Evolutionary conservation across 2,113 vertebrate species (phyloP), one percentile per base, ranked within the genome.

Genomic region (Lagopus leucura): DNA sequence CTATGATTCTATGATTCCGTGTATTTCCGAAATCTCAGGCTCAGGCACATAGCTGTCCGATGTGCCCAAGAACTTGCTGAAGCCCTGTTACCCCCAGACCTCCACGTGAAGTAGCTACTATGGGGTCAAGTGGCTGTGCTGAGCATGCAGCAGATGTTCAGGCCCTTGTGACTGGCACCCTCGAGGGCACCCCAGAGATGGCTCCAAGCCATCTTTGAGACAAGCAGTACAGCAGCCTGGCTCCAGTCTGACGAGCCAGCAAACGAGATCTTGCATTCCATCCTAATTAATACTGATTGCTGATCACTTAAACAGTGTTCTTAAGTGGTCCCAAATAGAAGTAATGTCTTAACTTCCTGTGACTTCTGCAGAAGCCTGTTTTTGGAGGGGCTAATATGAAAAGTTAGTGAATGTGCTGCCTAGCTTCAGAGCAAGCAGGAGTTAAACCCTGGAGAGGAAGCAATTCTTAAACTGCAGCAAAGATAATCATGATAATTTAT

Each of bases 401-500:
- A 81, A 71, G 19, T 85, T 67, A 38, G 42, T 63, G 82, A 8
- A 6, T 71, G 3, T 83, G 65, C 52, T 86, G 72, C 55, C 45
- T 93, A 25, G 32, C 52, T 83, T 81, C 90, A 78, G 92, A 93
- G 73, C 69, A 94, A 81, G 80, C 67, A 96, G 69, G 93, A 94
- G 96, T 96, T 96, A 96, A 96, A 90, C 57, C 17, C 61, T 83
- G 55, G 65, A 93, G 83, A 96, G 95, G 95, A 96, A 95, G 95
- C 90, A 94, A 80, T 94, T 96, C 95, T 94, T 72, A 90, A 89
- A 60, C 86, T 95, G 90, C 85, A 90, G 96, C 88, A 72, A 95
- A 90, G 90, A 86, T 96, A 96, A 96, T 96, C 93, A 96, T 88
- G 88, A 52, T 96, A 95, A 96, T 96, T 96, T 96, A 96, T 95